phyloP scores from a whole-genome alignment of 2,113 vertebrate species.

The Todiramphus saurophagus region DNA sequence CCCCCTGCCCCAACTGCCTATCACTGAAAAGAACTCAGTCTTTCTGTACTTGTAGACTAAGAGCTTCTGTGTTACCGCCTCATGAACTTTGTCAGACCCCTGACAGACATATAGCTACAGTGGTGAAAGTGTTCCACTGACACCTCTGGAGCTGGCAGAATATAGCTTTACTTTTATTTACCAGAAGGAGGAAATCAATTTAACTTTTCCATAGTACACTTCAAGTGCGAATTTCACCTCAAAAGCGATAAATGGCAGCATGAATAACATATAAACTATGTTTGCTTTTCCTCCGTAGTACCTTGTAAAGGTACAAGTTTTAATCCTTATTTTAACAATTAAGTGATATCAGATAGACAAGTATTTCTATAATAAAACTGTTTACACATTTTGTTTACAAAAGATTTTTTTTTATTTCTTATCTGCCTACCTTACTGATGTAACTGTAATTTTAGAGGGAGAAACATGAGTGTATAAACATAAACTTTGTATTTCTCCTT shows the following conservation, averaged over 20 bases:
- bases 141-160: not conserved
- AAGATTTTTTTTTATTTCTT: not conserved
- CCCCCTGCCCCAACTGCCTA: not conserved
- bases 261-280: not conserved
- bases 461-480: not conserved
- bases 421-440: not conserved
- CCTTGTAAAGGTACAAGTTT: not conserved
- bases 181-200: not conserved
- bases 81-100: not conserved
- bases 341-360: not conserved
- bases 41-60: not conserved
- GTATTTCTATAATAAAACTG: not conserved
- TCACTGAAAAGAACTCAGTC: not conserved
- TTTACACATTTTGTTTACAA: not conserved
- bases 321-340: not conserved
- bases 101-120: not conserved
- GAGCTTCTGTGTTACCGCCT: not conserved
- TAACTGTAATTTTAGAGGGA: not conserved
- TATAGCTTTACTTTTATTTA: constrained; percentile 23
- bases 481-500: not conserved
- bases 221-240: not conserved
- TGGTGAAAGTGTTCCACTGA: not conserved
- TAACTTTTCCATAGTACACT: not conserved
- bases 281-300: not conserved
- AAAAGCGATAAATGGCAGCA: not conserved